Evolutionary conservation across 2,888 invertebrate genomes (phyloP).

Genomic region (Amiota minor): DNA sequence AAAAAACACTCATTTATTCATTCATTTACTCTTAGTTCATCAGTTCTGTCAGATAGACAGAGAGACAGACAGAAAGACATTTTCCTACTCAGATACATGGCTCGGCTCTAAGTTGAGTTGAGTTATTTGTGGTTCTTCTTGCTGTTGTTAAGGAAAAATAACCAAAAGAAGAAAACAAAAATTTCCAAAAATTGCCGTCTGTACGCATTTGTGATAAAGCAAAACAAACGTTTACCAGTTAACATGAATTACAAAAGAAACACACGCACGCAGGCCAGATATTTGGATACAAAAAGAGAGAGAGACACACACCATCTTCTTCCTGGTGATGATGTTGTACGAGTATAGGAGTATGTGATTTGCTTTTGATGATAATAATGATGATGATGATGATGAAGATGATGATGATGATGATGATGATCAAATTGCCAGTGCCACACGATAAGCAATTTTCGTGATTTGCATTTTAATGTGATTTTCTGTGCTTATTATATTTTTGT

Average conservation of each 20-base stretch:
- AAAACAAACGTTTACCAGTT: slow-evolving; percentile 24
- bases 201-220: slow-evolving; percentile 18
- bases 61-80: too few species aligned
- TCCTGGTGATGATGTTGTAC: neutral
- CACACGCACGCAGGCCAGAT: neutral
- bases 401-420: slow-evolving; percentile 24
- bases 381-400: neutral
- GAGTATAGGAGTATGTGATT: too few species aligned
- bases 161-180: neutral
- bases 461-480: slow-evolving; percentile 32
- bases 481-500: neutral
- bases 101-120: neutral
- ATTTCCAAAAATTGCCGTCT: neutral
- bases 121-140: neutral
- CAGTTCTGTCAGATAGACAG: too few species aligned
- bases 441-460: slow-evolving; percentile 37
- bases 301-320: neutral
- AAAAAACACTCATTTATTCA: neutral
- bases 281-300: slow-evolving; percentile 6
- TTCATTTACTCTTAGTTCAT: neutral
- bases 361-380: neutral
- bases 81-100: too few species aligned
- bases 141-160: slow-evolving; percentile 1
- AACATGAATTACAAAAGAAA: slow-evolving; percentile 18
- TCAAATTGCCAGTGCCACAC: slow-evolving; percentile 29